phyloP scores from a whole-genome alignment of 2,888 invertebrate species.

The Diachrysia chrysitis region DNA sequence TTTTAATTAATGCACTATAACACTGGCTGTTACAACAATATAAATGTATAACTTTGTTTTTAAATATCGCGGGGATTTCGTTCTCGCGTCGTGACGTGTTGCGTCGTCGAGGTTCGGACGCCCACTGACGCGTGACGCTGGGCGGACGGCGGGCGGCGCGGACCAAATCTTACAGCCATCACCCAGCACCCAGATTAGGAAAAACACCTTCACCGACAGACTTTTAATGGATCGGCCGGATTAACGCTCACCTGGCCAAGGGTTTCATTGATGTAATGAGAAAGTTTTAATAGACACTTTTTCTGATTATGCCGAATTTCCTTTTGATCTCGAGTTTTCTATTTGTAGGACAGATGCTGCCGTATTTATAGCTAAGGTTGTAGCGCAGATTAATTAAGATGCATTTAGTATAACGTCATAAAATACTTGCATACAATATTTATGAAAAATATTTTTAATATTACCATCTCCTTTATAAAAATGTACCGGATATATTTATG shows the following conservation, averaged over 20 bases:
- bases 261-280: constrained; percentile 32
- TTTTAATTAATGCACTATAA: constrained; percentile 23
- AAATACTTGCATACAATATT: no score
- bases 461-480: not conserved
- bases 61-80: constrained; percentile 38
- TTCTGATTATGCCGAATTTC: constrained; percentile 16
- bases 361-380: not conserved
- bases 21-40: constrained; percentile 20
- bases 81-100: constrained; percentile 33
- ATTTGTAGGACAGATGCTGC: not conserved
- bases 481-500: not conserved
- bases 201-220: constrained; percentile 67
- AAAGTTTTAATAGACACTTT: constrained; percentile 50
- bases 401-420: not conserved
- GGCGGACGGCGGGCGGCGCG: constrained; percentile 53
- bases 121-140: constrained; percentile 57
- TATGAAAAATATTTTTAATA: no score
- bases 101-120: constrained; percentile 43
- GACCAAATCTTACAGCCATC: constrained; percentile 65
- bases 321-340: constrained; percentile 2
- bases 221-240: constrained; percentile 67
- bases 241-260: constrained; percentile 48
- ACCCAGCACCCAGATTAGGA: constrained; percentile 73
- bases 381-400: not conserved
- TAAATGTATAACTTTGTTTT: constrained; percentile 33